Base-by-base conservation (phyloP, 2,113 vertebrate species). In the Ictalurus punctatus region DNA sequence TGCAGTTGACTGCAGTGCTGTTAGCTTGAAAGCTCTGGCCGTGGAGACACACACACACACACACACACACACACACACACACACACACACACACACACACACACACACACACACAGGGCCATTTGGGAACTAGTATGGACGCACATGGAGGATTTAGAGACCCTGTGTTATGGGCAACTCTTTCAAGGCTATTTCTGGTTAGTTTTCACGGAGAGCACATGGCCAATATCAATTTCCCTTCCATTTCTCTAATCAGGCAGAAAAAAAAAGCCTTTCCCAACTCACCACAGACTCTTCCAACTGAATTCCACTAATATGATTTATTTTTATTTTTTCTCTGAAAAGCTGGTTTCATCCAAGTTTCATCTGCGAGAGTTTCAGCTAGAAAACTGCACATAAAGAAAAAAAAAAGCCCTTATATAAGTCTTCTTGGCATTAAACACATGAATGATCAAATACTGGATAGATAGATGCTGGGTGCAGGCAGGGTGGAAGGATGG, bases 191-290 rank as follows among this genome's bases (percentile, higher is more conserved):
- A 67, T 80, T 80, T 85, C 63, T 79, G 59, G 71, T 34, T 86
- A 25, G 34, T 71, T 73, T 56, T 71, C 44, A 25, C 48, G 6
- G n/a, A 58, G 30, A 67, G n/a, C 14, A 19, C 40, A 56, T 23
- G 40, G 56, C 56, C 76, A 86, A 89, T 85, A 91, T 91, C 86
- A 85, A 85, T 89, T 89, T 58, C 76, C 61, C 85, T 61, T 67
- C n/a, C 27, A 85, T 83, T 88, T n/a, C 48, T 74, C 83, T 81
- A 91, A 91, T 89, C 86, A 88, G 86, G n/a, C 58, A 5, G 25
- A 80, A 89, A 71, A 34, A 34, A 48, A 87, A 89, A 63, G 12
- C 79, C 71, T 61, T 86, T 71, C 17, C 56, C 79, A 44, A 65
- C 63, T 79, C 21, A 67, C 58, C 52, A 34, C 82, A 34, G 58